Evolutionary conservation across 2,113 vertebrate genomes (phyloP), one percentile per base, ranked within the genome.

Genomic region (Cebidichthys violaceus): DNA sequence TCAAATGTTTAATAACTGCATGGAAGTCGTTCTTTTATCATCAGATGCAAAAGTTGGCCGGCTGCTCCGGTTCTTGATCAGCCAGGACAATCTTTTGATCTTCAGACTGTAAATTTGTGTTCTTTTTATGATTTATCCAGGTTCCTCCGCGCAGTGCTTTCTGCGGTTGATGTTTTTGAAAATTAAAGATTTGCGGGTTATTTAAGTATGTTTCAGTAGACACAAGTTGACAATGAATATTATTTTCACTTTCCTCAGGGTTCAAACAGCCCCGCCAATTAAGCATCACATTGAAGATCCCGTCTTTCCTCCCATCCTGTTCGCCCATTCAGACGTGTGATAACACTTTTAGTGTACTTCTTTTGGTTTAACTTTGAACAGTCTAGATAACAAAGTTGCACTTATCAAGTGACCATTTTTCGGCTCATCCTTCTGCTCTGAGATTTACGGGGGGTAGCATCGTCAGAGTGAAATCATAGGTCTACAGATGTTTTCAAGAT

Each of bases 401-500:
- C 86, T 91, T 77, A 87, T 80, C 80, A 88, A 93, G 88, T 93
- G 93, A 89, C 93, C 94, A 91, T 95, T 93, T 95, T 93, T 93
- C 90, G 89, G 82, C 89, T 91, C 89, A 90, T 91, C 89, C 92
- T 92, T 90, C 88, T 82, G 85, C 91, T 87, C 85, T 15, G 77
- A 86, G 90, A 93, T 91, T 92, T 92, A 89, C 93, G 24, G 92
- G 93, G 92, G 92, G 91, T 94, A 92, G 93, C 96, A 96, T 96
- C 95, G 95, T 97, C 96, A 96, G 96, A 97, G 96, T 96, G 96
- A 97, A 98, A 98, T 99, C 97, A 97, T 98, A 98, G 97, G 97
- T 98, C 98, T 99, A 98, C 98, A 99, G 98, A 99, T 99, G 98
- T 99, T 99, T 99, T 97, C 97, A 98, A 98, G 97, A 99, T 98